Evolutionary conservation across 2,797 vertebrate genomes (phyloP).

Genomic region (Podarcis siculus): DNA sequence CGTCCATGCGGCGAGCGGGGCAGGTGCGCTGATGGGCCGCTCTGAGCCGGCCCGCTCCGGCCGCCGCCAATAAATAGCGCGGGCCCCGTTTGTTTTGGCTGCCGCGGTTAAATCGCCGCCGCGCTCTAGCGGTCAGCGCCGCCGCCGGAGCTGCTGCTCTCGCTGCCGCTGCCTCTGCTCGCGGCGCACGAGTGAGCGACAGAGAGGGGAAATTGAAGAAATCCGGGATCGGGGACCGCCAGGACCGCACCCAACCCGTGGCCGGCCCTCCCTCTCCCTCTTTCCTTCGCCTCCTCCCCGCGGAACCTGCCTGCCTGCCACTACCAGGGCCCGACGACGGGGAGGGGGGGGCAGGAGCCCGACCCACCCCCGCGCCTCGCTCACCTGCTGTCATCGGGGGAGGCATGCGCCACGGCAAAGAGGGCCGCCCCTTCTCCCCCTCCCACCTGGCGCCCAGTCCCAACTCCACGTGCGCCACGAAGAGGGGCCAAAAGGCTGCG

Average conservation of each 20-base stretch:
- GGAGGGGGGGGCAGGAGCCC: constrained; percentile 24
- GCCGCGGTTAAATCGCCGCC: constrained; percentile 67
- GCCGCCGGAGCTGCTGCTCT: constrained; percentile 81
- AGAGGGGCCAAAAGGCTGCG: constrained; percentile 4
- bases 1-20: constrained; percentile 46
- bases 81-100: constrained; percentile 80
- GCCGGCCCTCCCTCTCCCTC: constrained; percentile 83
- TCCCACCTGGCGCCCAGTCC: background rate
- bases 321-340: constrained; percentile 57
- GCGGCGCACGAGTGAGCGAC: constrained; percentile 77
- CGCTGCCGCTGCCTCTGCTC: constrained; percentile 83
- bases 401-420: constrained; percentile 38
- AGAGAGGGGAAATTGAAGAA: constrained; percentile 87
- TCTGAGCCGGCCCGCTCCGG: constrained; percentile 84
- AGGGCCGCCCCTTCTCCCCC: background rate
- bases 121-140: constrained; percentile 61
- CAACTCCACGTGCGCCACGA: background rate
- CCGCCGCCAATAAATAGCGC: constrained; percentile 82
- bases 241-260: constrained; percentile 93
- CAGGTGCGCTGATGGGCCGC: constrained; percentile 74
- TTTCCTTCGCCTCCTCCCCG: constrained; percentile 72
- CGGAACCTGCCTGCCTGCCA: constrained; percentile 77
- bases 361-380: constrained; percentile 63
- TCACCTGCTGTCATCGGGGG: constrained; percentile 37
- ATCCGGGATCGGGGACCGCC: constrained; percentile 89